Base-by-base conservation (phyloP, 2,888 invertebrate species). In the Aleiodes testaceus region DNA sequence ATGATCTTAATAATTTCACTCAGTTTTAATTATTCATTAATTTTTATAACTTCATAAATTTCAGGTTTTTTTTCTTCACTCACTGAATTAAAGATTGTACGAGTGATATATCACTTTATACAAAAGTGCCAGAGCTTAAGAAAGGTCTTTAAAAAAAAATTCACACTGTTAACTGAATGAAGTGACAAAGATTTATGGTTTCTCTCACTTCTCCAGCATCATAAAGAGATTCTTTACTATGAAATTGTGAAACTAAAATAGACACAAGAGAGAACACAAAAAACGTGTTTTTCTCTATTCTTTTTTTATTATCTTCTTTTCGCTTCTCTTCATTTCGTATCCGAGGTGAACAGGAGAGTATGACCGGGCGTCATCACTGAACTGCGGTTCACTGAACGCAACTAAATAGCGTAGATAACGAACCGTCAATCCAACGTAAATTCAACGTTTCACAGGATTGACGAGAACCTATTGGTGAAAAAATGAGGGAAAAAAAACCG, bases 361-460 rank as follows among this genome's bases (percentile, higher is more conserved):
- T 22, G 22, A 66, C 53, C 66, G 14, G 36, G 12, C 30, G 44
- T 59, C 55, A 67, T 67, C 59, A 55, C 45, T 47, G 55, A 67
- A 50, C 36, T 66, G 66, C 66, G 67, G 67, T 67, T 59, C 47
- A 47, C 16, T 47, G 55, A 47, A 47, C 67, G 55, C 67, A 55
- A 67, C 59, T 59, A 59, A 67, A 67, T 67, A 67, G 47, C 26
- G 30, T 47, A 59, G 67, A 67, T 67, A 67, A 67, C 67, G 55
- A 67, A 59, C 30, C 67, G 55, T 67, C 47, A 59, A 59, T 67
- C 55, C 45, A 67, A 22, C 36, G 30, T 30, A 26, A 67, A 67
- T 67, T 67, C 55, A 67, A 67, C 67, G 59, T 55, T 67, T 67
- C 59, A 47, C 18, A 45, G 67, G 45, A 49, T 55, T 66, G 53